Evolutionary conservation across 2,113 vertebrate species (phyloP), one percentile per base, ranked within the genome.

Genomic region (Taurulus bubalis): DNA sequence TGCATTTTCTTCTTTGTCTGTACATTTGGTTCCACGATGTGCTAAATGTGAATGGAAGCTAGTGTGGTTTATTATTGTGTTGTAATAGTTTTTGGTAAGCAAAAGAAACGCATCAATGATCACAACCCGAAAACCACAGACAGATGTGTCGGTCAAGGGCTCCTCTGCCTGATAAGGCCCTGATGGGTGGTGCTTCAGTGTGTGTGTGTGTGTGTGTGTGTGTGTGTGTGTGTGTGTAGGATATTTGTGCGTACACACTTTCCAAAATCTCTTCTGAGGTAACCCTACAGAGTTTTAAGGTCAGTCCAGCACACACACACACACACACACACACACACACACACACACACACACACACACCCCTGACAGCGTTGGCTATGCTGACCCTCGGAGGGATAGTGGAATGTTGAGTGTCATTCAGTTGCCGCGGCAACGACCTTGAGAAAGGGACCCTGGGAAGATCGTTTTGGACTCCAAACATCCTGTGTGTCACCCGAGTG

Each of bases 381-480:
- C 62, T 79, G 86, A 90, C 85, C 88, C 93, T 90, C 88, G 0
- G 63, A 88, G 91, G 92, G 83, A 84, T 89, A 80, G 60, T 58
- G 90, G 92, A 93, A 94, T 93, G 87, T 87, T 76, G 85, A 89
- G 87, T 86, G 90, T 93, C 89, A 80, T 77, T 90, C 75, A 71
- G 90, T 94, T 89, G 79, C 90, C 63, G 51, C 66, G 64, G 86
- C 16, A 49, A 90, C 76, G 83, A 88, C 88, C 92, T 90, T 94
- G 93, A 92, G 86, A 93, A 90, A 86, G 83, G 84, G 92, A 94
- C 90, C 92, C 85, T 93, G 92, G 89, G 93, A 94, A 93, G 91
- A 88, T 82, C 36, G 47, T 83, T 78, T 87, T 91, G 90, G 89
- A 91, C 84, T 90, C 88, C 89, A 83, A 91, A 93, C 92, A 91